A percentile compares a stretch with the other conserved stretches of the same genome.
These are phyloP conservation scores for Drosophila auraria DNA, from an alignment of 1,140 invertebrate genomes.

Conservation along the genomic window DNA sequence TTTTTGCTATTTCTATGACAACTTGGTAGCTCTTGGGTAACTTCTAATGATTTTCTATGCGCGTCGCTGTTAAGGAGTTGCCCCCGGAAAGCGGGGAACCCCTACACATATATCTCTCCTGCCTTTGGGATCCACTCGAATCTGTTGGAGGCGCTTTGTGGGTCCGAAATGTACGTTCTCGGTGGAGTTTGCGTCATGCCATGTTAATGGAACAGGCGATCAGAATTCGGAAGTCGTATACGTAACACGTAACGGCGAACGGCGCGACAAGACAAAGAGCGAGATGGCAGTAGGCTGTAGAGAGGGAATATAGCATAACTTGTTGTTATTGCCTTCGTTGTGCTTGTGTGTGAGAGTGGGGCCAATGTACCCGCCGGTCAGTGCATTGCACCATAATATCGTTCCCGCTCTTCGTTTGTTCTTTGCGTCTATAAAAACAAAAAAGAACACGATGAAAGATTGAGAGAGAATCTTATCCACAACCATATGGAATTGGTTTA, in stretches of 20 bases:
- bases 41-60: slow-evolving; percentile 83
- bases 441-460: not conserved
- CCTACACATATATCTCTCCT: not conserved
- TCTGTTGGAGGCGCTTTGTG: slow-evolving; percentile 19
- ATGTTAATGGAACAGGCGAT: slow-evolving; percentile 78
- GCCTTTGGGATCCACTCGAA: slow-evolving; percentile 24
- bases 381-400: slow-evolving; percentile 64
- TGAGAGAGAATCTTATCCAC: not conserved
- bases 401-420: slow-evolving; percentile 22
- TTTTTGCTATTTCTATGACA: slow-evolving; percentile 82
- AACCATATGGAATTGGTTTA: not conserved
- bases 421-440: slow-evolving; percentile 6
- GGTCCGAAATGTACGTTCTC: slow-evolving; percentile 73
- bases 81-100: slow-evolving; percentile 22
- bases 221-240: slow-evolving; percentile 41
- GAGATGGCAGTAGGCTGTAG: slow-evolving; percentile 38
- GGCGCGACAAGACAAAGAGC: slow-evolving; percentile 35
- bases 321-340: slow-evolving; percentile 15
- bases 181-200: slow-evolving; percentile 81
- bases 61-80: slow-evolving; percentile 42
- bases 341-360: slow-evolving; percentile 24
- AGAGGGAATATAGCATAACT: slow-evolving; percentile 50
- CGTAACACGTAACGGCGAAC: slow-evolving; percentile 70
- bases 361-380: slow-evolving; percentile 67
- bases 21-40: slow-evolving; percentile 75